Conservation (phyloP, 2,113 vertebrate genomes). For the Ciconia boyciana region DNA sequence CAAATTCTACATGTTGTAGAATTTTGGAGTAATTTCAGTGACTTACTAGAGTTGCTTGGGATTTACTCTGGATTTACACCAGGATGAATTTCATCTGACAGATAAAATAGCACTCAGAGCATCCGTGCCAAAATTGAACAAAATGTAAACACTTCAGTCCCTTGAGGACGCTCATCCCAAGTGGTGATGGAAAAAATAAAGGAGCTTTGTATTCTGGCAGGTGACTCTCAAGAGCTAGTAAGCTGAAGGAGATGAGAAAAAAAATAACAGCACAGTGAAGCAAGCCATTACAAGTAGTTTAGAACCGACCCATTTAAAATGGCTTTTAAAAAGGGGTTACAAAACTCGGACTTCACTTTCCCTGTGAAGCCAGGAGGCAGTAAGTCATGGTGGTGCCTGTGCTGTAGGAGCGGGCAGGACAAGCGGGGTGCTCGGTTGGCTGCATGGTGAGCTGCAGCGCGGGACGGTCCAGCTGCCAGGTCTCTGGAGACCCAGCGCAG, state of each 20-base stretch:
- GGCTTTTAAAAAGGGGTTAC: background rate
- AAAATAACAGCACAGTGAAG: background rate
- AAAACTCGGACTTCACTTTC: background rate
- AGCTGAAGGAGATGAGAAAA: background rate
- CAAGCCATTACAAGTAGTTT: background rate
- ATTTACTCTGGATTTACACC: constrained; percentile 18
- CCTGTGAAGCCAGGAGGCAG: background rate
- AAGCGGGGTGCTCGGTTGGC: background rate
- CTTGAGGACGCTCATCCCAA: background rate
- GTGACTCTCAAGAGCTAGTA: background rate
- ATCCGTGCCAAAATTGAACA: background rate
- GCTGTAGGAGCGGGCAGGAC: background rate
- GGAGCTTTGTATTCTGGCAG: background rate
- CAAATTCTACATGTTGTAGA: background rate
- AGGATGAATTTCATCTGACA: background rate
- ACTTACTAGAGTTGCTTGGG: background rate
- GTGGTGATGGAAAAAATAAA: background rate
- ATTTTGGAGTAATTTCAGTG: background rate
- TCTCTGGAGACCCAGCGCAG: background rate
- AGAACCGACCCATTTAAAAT: background rate
- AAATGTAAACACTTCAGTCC: background rate
- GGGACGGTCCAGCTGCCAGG: background rate
- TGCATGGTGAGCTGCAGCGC: background rate
- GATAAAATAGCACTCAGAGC: background rate
- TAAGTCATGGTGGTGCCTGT: background rate